Base-by-base conservation (phyloP, 2,888 invertebrate genomes). In the Ectemnius lituratus region DNA sequence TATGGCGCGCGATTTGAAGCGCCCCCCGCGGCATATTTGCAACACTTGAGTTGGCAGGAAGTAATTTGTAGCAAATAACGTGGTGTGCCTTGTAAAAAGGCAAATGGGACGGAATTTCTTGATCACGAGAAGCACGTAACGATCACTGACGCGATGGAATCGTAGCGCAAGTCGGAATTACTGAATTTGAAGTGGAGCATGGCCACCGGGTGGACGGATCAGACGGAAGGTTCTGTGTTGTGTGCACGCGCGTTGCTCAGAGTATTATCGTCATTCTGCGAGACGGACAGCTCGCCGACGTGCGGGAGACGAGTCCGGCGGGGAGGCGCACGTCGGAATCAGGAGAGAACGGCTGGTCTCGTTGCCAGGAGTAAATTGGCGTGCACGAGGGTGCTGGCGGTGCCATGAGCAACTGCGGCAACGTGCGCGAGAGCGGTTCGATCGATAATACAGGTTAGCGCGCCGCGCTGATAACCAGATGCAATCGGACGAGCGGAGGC, bases 361-460 rank as follows among this genome's bases (percentile, higher is more conserved):
- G 37, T 37, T 49, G 56, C 68, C 63, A 57, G 45, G 28, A 64
- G 46, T 62, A 52, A 60, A 70, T 49, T 56, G 27, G 60, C 58
- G 60, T 47, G 37, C 28, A 37, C 52, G 59, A 65, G 49, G 58
- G 45, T 57, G 28, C 70, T 65, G 60, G 66, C 70, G 73, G 67
- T 62, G 74, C 58, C 81, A 70, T 70, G 70, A 66, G 76, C 23
- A 75, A 79, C 83, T 81, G 81, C 77, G 68, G 74, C 76, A 75
- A 76, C 70, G 76, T 73, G 73, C 78, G 71, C 67, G 74, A 72
- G 64, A 52, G 70, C 49, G 69, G 78, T 73, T 67, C 75, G 78
- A 84, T 78, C 84, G 81, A 83, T 83, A 83, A 81, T 81, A 71
- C 83, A 83, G 76, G 78, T 77, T 78, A 69, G 72, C 78, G 72